These are phyloP conservation scores for Metopolophium dirhodum DNA, from an alignment of 1,140 invertebrate species.

Conservation along the genomic window DNA sequence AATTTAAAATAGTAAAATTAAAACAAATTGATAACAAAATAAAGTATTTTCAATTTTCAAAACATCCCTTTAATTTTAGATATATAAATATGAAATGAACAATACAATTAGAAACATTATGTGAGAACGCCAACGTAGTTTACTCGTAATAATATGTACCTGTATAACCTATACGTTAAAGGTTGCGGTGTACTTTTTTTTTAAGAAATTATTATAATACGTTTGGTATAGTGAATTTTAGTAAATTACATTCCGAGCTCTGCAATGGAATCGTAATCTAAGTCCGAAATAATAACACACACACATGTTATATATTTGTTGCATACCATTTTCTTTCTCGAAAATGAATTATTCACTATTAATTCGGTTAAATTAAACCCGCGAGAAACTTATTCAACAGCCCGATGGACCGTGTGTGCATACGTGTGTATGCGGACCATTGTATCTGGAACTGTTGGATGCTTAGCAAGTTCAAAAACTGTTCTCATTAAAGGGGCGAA, in stretches of 20 bases:
- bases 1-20: too few species aligned
- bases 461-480: background rate
- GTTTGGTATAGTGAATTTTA: background rate
- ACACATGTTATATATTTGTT: background rate
- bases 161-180: too few species aligned
- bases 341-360: background rate
- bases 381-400: background rate
- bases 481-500: background rate
- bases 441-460: background rate
- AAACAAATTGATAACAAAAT: too few species aligned
- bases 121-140: too few species aligned
- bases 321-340: background rate
- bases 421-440: background rate
- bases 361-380: background rate
- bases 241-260: background rate
- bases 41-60: too few species aligned
- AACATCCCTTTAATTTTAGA: too few species aligned
- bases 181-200: too few species aligned
- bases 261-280: background rate
- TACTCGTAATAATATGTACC: too few species aligned
- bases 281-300: background rate
- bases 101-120: too few species aligned
- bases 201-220: background rate
- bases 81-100: too few species aligned
- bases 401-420: background rate